A percentile compares a stretch with the other conserved stretches of the same genome.
phyloP scores from a whole-genome alignment of 2,797 vertebrate species.

The Sebastes reedi region DNA sequence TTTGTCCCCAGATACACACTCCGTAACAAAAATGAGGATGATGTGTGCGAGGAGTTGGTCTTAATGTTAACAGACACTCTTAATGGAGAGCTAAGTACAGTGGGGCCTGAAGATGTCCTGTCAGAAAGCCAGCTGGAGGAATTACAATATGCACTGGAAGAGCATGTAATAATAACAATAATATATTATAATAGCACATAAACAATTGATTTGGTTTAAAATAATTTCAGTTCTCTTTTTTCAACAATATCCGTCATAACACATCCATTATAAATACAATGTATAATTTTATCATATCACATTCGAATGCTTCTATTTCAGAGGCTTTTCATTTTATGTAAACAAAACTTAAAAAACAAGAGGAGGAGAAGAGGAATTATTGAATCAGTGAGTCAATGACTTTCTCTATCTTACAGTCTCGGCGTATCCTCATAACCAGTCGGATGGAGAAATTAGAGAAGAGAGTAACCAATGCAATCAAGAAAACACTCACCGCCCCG shows the following conservation, averaged over 20 bases:
- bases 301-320: neutral
- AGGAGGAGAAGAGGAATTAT: neutral
- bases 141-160: slow-evolving; percentile 69
- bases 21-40: slow-evolving; percentile 71
- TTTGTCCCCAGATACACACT: slow-evolving; percentile 67
- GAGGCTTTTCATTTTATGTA: neutral
- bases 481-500: slow-evolving; percentile 82
- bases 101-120: slow-evolving; percentile 81
- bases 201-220: neutral
- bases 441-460: slow-evolving; percentile 65
- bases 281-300: neutral
- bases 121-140: slow-evolving; percentile 66
- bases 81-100: slow-evolving; percentile 58
- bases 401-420: slow-evolving; percentile 53
- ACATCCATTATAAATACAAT: neutral
- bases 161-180: slow-evolving; percentile 50
- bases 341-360: neutral
- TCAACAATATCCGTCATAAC: neutral
- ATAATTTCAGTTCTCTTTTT: neutral
- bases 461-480: slow-evolving; percentile 76
- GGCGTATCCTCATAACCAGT: slow-evolving; percentile 77
- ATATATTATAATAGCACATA: neutral
- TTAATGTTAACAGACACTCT: slow-evolving; percentile 78
- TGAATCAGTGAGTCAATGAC: neutral
- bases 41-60: slow-evolving; percentile 81